These are phyloP conservation scores for Acipenser oxyrinchus DNA, from an alignment of 2,797 vertebrate genomes.

Conservation along the genomic window DNA sequence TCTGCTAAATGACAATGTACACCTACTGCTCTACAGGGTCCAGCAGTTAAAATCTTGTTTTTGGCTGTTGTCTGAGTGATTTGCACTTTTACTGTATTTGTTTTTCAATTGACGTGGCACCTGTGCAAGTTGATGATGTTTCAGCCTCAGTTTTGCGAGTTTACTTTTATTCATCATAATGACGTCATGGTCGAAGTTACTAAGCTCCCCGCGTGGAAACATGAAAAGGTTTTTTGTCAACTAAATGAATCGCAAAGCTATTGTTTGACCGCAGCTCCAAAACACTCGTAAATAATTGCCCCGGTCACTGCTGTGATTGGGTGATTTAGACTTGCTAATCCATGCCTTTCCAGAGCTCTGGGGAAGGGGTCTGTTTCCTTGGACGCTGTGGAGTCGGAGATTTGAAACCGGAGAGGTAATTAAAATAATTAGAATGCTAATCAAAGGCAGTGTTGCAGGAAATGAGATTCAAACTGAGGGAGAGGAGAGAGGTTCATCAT, in stretches of 20 bases:
- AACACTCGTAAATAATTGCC: background rate
- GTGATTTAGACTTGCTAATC: background rate
- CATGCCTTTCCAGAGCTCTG: background rate
- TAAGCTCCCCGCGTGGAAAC: background rate
- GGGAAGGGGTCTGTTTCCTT: background rate
- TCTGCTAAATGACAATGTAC: background rate
- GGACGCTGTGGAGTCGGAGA: background rate
- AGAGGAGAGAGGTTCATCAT: background rate
- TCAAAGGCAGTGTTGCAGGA: conserved; percentile 7
- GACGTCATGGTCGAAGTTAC: background rate
- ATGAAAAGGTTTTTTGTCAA: background rate
- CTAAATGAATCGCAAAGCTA: background rate
- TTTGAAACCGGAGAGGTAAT: background rate
- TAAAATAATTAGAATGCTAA: conserved; percentile 8
- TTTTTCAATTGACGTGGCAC: background rate
- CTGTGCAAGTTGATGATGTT: background rate
- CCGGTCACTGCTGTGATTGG: background rate
- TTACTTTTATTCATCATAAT: background rate
- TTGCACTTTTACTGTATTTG: too few species aligned
- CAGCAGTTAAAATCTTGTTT: background rate
- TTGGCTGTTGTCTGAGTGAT: background rate
- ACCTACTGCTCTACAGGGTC: background rate
- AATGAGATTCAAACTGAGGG: background rate
- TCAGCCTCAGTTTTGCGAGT: background rate
- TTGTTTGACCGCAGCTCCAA: background rate